Percentiles rank a stretch among this genome's conserved stretches.
Conservation (phyloP, 2,797 vertebrate genomes). For the Lates japonicus region DNA sequence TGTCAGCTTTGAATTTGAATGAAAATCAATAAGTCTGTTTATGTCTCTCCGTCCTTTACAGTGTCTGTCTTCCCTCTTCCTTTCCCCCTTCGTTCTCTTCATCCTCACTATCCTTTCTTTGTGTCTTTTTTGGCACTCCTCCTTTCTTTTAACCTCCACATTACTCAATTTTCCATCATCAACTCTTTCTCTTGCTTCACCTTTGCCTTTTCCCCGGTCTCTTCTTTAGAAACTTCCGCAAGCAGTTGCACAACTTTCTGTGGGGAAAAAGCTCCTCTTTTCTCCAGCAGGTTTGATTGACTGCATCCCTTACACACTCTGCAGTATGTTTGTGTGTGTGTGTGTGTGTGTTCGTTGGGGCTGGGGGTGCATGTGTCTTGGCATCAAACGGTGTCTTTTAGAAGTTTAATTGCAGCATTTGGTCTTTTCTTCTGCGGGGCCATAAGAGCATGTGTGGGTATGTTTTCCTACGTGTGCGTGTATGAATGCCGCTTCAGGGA, state of each 20-base stretch:
- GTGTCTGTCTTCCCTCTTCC: neutral
- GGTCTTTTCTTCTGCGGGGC: conserved; percentile 45
- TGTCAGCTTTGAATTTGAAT: neutral
- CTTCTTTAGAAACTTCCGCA: conserved; percentile 53
- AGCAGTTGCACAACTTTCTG: conserved; percentile 71
- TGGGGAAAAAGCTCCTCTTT: conserved; percentile 44
- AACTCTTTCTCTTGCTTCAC: conserved; percentile 42
- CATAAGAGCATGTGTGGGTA: conserved; percentile 33
- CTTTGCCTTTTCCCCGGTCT: conserved; percentile 44
- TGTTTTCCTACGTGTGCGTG: conserved; percentile 27
- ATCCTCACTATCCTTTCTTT: conserved; percentile 23
- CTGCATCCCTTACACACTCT: conserved; percentile 66
- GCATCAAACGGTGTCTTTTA: conserved; percentile 57
- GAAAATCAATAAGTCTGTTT: conserved; percentile 1
- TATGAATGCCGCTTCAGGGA: conserved; percentile 37
- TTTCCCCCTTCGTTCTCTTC: conserved; percentile 7
- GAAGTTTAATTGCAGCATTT: conserved; percentile 68
- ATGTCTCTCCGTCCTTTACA: neutral
- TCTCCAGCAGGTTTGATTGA: conserved; percentile 70
- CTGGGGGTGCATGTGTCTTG: conserved; percentile 52
- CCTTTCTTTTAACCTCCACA: conserved; percentile 15
- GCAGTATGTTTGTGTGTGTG: conserved; percentile 26
- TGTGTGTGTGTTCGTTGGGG: conserved; percentile 2
- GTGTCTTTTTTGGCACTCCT: conserved; percentile 9
- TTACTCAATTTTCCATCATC: conserved; percentile 57